Evolutionary conservation across 2,113 vertebrate genomes (phyloP).

Genomic region (Lamprologus speciosus): DNA sequence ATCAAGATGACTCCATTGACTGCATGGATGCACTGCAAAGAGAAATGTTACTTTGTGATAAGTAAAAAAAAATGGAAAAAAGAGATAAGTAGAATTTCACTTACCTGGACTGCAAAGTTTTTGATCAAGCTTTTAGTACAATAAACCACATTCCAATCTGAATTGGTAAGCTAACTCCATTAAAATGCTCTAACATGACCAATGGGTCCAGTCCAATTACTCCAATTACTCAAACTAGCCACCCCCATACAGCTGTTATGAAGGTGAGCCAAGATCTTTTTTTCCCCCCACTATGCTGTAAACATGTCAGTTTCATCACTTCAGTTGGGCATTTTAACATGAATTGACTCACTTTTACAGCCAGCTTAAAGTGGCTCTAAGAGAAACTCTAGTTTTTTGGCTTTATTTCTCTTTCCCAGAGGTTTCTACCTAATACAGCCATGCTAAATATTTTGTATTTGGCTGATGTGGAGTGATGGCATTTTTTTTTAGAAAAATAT

Average conservation of each 20-base stretch:
- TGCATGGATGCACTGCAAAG: not conserved
- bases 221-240: not conserved
- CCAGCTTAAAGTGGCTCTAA: not conserved
- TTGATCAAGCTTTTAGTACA: not conserved
- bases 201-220: not conserved
- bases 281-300: fast-evolving
- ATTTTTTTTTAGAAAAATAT: not conserved
- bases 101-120: not conserved
- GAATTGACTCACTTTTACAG: not conserved
- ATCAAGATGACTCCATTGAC: not conserved
- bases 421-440: not conserved
- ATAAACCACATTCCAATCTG: not conserved
- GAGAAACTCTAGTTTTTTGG: not conserved
- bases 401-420: not conserved
- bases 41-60: not conserved
- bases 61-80: not conserved
- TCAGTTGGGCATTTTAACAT: not conserved
- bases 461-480: not conserved
- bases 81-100: not conserved
- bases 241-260: not conserved
- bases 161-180: not conserved
- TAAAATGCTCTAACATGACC: not conserved
- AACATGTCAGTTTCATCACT: not conserved
- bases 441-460: not conserved
- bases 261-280: not conserved